Base-by-base conservation (phyloP, 2,797 vertebrate genomes). In the Neomorphus geoffroyi region DNA sequence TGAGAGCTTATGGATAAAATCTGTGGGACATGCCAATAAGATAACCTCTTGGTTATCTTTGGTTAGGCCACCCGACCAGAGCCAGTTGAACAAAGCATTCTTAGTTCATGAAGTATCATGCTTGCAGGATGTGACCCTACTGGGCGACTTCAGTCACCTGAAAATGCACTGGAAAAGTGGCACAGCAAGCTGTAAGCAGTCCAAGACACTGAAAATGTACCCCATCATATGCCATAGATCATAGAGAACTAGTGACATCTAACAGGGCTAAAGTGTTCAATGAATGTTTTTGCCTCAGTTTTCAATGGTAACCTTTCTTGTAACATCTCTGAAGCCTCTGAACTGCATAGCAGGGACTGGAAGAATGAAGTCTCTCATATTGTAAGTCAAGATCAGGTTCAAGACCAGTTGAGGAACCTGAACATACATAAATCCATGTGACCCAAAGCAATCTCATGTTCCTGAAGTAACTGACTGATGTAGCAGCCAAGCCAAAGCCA, bases 151-250 rank as follows among this genome's bases (percentile, higher is more conserved):
- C 18, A 35, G 6, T 27, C 51, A 43, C 43, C 12, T 10, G 43
- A 18, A 28, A 13, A 43, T n/a, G 50, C 51, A 15, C 75, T 75
- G 27, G 23, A 75, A 69, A 75, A 75, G 43, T 3, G 10, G 18
- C 32, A 89, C 11, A 62, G 41, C 26, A 27, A 77, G 32, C 50
- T 70, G 18, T 28, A 69, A 82, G 18, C 27, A 43, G 41, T 35
- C 23, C 35, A 64, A 5, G 9, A 64, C 10, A 30, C 24, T 57
- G 35, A 56, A 65, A 43, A 56, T 8, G 18, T 16, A 57, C 22
- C 10, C 7, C 5, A 43, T 13, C 2, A 3, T 3, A 3, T 16
- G 17, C 37, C 13, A 18, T 1, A 46, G 33, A 39, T 60, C 45
- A 67, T 18, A 54, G 11, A 33, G 28, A 88, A 46, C 17, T 61